Base-by-base conservation (phyloP, 2,888 invertebrate genomes). In the Atherix ibis region DNA sequence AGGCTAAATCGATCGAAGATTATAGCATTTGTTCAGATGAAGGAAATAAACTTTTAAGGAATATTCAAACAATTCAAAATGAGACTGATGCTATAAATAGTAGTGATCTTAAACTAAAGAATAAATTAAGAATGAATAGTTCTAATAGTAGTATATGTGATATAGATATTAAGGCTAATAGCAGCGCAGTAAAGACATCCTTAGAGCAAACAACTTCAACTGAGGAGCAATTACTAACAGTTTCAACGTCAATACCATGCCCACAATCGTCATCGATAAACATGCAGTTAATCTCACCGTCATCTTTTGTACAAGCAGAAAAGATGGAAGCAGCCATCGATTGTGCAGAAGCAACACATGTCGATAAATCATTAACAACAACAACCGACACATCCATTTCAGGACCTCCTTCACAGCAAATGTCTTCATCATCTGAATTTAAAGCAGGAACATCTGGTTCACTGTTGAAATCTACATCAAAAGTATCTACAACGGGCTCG, bases 141-240 rank as follows among this genome's bases (percentile, higher is more conserved):
- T 32, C 40, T 40, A 43, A 43, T 37, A 50, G 47, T 48, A 52
- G 50, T 48, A n/a, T n/a, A n/a, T 56, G 58, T 58, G 56, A 58
- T 56, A 57, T 54, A 49, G 49, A 48, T 44, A 42, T 47, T 46
- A 48, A 48, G 47, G 42, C 40, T 34, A 41, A 39, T 36, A 44
- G 25, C 37, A 44, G 25, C 37, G 28, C 35, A 36, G 26, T 33
- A 25, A 36, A 25, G 13, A 18, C 27, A 30, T 9, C 34, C 16
- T 10, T 32, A 5, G 14, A 10, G 14, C 35, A 26, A 28, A n/a
- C n/a, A n/a, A n/a, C n/a, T n/a, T n/a, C n/a, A n/a, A n/a, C n/a
- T n/a, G 10, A 28, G 15, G 10, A 28, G 15, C 14, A 15, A 14
- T 13, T 19, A 8, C 12, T 31, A 31, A 19, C 32, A 36, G 13